These are phyloP conservation scores for Anseranas semipalmata DNA, from an alignment of 2,113 vertebrate species.

Conservation along the genomic window DNA sequence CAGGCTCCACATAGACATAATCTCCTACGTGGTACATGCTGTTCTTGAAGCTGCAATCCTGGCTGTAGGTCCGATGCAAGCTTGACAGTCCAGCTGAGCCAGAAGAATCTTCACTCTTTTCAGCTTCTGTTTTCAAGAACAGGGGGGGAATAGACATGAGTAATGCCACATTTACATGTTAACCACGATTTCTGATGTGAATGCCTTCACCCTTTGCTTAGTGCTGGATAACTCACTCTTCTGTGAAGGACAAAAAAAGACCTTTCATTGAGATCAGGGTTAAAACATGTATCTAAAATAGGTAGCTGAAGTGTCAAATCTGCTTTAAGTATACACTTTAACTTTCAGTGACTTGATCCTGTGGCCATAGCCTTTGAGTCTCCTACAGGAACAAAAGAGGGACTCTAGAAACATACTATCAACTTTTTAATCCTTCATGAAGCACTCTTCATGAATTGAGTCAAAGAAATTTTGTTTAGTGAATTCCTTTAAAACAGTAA, in stretches of 20 bases:
- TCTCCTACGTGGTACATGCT: constrained; percentile 98
- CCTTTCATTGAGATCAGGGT: background rate
- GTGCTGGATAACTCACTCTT: background rate
- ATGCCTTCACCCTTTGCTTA: background rate
- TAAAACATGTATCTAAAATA: background rate
- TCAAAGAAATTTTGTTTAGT: background rate
- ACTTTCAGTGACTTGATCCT: background rate
- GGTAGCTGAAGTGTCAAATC: background rate
- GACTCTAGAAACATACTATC: background rate
- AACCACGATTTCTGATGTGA: background rate
- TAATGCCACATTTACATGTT: accelerated
- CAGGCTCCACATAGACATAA: constrained; percentile 96
- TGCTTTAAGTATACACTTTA: background rate
- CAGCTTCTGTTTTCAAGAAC: constrained; percentile 85
- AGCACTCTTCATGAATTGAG: background rate
- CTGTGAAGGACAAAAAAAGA: too few species aligned
- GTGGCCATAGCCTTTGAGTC: background rate
- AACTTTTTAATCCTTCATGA: background rate
- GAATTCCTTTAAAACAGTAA: background rate
- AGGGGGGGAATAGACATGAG: background rate
- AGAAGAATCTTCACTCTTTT: constrained; percentile 91
- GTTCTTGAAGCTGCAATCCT: constrained; percentile 98
- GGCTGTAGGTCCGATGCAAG: constrained; percentile 93
- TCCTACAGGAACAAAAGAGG: background rate
- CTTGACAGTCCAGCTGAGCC: constrained; percentile 85